Base-by-base conservation (phyloP, 2,113 vertebrate genomes). In the Sclerurus mexicanus region DNA sequence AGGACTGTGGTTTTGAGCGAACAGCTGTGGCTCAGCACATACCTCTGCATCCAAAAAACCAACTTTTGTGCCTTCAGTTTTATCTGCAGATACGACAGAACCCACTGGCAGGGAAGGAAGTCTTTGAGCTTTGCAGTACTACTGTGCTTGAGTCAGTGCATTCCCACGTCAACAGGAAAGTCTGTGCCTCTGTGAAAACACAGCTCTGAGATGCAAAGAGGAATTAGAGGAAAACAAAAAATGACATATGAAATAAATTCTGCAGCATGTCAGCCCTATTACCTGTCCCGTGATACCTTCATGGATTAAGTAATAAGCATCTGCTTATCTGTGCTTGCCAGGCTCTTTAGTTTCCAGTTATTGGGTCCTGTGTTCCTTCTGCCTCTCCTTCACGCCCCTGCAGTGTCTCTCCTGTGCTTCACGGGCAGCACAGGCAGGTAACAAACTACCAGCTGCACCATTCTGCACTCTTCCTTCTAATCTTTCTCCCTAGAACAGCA, bases 251-350 rank as follows among this genome's bases (percentile, higher is more conserved):
- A 52, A 87, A 66, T 73, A 64, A 76, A 59, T 82, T 60, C 23
- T 59, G 39, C 24, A n/a, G 20, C 5, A 1, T 53, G 49, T 23
- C 67, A 90, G 14, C 23, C 19, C 13, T n/a, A 11, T 30, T 47
- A 56, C 69, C 44, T 79, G 71, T 79, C 82, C 89, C 74, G 44
- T n/a, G 52, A 79, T 21, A 60, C 27, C 44, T 71, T 31, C 53
- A 14, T 4, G 85, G 62, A 78, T 82, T 56, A 68, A 93, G 33
- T 16, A 89, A 79, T 33, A 87, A 91, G 17, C 13, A 19, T 39
- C 68, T 63, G 46, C 76, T 90, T 95, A 94, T 93, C 94, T 92
- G 60, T 40, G 30, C 21, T 37, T 87, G 14, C 44, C 91, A 93
- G 83, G 47, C 86, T 93, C 56, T 91, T 44, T 11, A 14, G 40